Base-by-base conservation (phyloP, 1,140 invertebrate species). In the Meloidogyne hapla region DNA sequence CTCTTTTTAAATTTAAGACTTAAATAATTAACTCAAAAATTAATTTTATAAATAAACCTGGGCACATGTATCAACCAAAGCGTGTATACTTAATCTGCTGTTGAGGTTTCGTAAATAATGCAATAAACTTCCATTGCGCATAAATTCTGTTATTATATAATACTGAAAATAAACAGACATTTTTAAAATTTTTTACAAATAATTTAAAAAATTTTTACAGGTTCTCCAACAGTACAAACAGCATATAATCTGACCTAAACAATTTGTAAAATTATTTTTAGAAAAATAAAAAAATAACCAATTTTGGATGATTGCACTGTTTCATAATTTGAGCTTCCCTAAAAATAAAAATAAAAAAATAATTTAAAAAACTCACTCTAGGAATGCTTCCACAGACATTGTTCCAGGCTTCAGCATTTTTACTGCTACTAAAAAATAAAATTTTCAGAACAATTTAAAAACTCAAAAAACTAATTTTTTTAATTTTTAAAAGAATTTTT, bases 311-410 rank as follows among this genome's bases (percentile, higher is more conserved):
- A 71, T 95, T 91, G 88, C 96, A 96, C 87, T 96, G 94, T 87
- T 98, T 98, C 96, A 98, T 98, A 56, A 98, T 98, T 56, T 93
- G 92, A 10, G 95, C 96, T 89, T 98, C 96, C 88, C 84, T 83
- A 71, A 86, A 77, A n/a, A 12, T 28, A 42, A 61, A 38, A 26
- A 33, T 33, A 68, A 75, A 65, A n/a, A 18, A 67, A 10, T 0
- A 38, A 25, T 42, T 26, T 26, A 74, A 62, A 25, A 81, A 12
- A 25, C 48, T 69, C 45, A 79, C 84, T 95, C 92, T 0, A 98
- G 90, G 90, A 98, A 98, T 8, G 94, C 95, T 83, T 94, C 92
- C 2, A 93, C 93, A 21, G 93, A 95, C 95, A 98, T 98, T 23
- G 94, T 94, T 68, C 95, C 95, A 82, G 94, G 92, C 84, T 95